Conservation (phyloP, 2,113 vertebrate genomes). For the Nicator chloris region DNA sequence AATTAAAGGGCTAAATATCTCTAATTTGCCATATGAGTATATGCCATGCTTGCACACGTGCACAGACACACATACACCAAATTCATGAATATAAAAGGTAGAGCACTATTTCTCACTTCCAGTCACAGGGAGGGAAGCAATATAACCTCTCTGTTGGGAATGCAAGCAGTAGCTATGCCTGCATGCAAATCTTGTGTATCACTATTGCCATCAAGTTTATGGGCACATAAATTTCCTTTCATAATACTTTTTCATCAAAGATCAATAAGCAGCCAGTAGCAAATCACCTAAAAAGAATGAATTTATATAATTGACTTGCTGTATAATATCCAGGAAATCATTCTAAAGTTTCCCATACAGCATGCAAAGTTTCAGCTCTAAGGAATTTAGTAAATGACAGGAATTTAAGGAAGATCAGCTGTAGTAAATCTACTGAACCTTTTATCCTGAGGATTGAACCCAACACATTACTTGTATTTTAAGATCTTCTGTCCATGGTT, state of each 20-base stretch:
- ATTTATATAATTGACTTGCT: constrained; percentile 21
- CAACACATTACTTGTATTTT: not conserved
- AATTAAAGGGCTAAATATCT: not conserved
- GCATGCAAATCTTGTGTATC: constrained; percentile 29
- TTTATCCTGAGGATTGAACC: not conserved
- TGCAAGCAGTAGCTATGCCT: not conserved
- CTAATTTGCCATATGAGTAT: not conserved
- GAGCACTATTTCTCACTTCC: not conserved
- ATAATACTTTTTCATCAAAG: constrained; percentile 31
- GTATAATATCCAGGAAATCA: not conserved
- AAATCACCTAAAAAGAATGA: constrained; percentile 9
- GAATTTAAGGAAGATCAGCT: not conserved
- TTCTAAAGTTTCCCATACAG: not conserved
- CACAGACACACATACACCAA: not conserved
- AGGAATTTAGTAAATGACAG: not conserved
- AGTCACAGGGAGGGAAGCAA: not conserved
- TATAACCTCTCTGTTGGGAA: not conserved
- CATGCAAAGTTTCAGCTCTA: not conserved
- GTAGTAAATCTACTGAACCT: not conserved
- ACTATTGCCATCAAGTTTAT: not conserved
- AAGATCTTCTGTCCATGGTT: not conserved
- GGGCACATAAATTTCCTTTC: constrained; percentile 20
- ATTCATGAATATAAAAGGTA: not conserved
- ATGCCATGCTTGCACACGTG: not conserved
- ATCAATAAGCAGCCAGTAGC: constrained; percentile 34